Conservation (phyloP, 2,113 vertebrate species). For the Sylvicapra grimmia region DNA sequence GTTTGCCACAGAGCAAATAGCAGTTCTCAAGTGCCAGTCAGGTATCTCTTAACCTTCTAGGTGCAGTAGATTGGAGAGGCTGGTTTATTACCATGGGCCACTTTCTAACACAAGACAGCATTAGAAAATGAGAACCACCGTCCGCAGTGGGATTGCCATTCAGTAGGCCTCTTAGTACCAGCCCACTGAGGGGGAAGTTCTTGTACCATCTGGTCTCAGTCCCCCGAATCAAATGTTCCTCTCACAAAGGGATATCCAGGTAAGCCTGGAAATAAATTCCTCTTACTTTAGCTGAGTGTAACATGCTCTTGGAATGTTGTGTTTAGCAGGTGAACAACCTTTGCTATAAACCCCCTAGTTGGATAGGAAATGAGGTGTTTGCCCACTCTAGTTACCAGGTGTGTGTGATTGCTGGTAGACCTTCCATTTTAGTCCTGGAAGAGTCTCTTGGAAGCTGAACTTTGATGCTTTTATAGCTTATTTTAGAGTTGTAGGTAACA, state of each 20-base stretch:
- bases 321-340: not conserved
- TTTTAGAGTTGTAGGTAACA: not conserved
- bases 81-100: not conserved
- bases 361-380: not conserved
- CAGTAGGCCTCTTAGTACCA: not conserved
- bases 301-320: not conserved
- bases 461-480: not conserved
- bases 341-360: not conserved
- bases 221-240: not conserved
- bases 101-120: too few relatives aligned
- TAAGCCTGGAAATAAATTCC: not conserved
- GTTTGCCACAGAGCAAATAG: not conserved
- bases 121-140: not conserved
- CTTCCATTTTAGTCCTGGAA: not conserved
- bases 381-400: not conserved
- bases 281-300: not conserved
- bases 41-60: not conserved
- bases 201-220: not conserved
- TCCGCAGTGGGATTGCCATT: not conserved
- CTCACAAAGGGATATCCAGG: not conserved
- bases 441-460: not conserved
- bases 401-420: not conserved
- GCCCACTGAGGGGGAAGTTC: not conserved
- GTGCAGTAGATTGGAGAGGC: not conserved
- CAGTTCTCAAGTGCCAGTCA: not conserved